A percentile compares a stretch with the other conserved stretches of the same genome.
phyloP scores from a whole-genome alignment of 2,888 invertebrate species.

The Drosophila differens region DNA sequence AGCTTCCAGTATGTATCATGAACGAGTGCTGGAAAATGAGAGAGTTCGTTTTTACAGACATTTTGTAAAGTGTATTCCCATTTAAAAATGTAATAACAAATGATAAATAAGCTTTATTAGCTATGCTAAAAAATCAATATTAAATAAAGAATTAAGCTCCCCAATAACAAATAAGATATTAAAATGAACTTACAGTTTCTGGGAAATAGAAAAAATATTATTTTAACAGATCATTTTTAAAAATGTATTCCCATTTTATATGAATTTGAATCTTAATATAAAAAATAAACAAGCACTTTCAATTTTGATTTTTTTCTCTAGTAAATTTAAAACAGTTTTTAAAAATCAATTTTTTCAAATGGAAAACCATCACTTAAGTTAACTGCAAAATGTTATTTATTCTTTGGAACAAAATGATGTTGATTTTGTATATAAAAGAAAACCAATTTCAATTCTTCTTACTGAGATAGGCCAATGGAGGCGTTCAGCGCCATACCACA shows the following conservation, averaged over 20 bases:
- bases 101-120: not conserved
- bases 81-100: not conserved
- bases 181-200: not conserved
- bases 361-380: not conserved
- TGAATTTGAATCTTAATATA: not conserved
- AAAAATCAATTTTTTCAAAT: rapidly evolving
- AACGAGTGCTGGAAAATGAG: not conserved
- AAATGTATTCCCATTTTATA: not conserved
- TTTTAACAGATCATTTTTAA: not conserved
- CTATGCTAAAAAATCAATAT: not conserved
- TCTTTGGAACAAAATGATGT: not conserved
- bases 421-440: not conserved
- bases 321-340: not conserved
- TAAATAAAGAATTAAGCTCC: not conserved
- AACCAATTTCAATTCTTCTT: not conserved
- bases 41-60: not conserved
- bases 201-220: too few relatives aligned
- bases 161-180: not conserved
- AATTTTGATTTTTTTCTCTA: not conserved
- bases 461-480: not conserved
- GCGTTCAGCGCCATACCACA: not conserved
- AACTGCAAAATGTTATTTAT: not conserved
- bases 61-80: not conserved
- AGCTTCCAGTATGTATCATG: not conserved
- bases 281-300: not conserved